A percentile compares a stretch with the other conserved stretches of the same genome.
Evolutionary conservation across 2,797 vertebrate genomes (phyloP).

Genomic region (Rhinichthys osculus): DNA sequence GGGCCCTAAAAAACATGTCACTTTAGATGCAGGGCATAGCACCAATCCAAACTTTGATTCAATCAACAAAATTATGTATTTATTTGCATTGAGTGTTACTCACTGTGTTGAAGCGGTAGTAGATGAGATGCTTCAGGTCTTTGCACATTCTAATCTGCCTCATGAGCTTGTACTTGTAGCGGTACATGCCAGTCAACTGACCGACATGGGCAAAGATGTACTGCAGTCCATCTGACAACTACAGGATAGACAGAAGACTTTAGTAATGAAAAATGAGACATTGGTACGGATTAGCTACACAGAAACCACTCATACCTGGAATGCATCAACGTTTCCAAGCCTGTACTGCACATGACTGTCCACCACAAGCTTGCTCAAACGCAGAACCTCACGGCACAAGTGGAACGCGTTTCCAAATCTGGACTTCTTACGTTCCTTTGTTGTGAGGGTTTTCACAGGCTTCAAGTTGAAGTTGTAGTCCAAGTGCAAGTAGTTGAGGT

Average conservation of each 20-base stretch:
- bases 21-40: conserved; percentile 16
- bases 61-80: background rate
- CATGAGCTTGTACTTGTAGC: conserved; percentile 99
- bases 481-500: conserved; percentile 97
- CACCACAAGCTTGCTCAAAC: conserved; percentile 96
- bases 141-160: conserved; percentile 99
- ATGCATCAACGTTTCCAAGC: conserved; percentile 96
- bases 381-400: conserved; percentile 94
- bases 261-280: background rate
- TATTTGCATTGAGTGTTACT: conserved; percentile 62
- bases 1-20: conserved; percentile 82
- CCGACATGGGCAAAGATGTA: conserved; percentile 99
- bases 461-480: conserved; percentile 99
- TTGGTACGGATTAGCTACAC: background rate
- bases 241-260: conserved; percentile 20
- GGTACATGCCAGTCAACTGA: conserved; percentile 98
- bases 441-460: conserved; percentile 98
- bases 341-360: conserved; percentile 99
- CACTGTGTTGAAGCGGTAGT: conserved; percentile 98
- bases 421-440: conserved; percentile 99
- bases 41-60: background rate
- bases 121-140: conserved; percentile 98
- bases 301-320: conserved; percentile 83
- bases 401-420: conserved; percentile 98
- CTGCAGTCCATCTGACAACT: conserved; percentile 96